These are phyloP conservation scores for Dromius quadrimaculatus DNA, from an alignment of 2,888 invertebrate species.

Conservation along the genomic window DNA sequence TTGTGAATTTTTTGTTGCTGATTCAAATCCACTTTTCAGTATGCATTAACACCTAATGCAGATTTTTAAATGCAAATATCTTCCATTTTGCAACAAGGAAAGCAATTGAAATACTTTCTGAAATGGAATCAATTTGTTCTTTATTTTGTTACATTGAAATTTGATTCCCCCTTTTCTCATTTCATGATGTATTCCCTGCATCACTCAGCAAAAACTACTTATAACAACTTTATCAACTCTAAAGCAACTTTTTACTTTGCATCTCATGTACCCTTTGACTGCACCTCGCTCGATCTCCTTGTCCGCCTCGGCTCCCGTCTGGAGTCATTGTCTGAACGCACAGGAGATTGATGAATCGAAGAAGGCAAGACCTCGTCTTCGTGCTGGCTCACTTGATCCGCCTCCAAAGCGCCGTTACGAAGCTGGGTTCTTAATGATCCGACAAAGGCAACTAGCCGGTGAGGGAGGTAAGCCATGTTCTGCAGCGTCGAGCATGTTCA, in stretches of 20 bases:
- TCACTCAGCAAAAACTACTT: no score
- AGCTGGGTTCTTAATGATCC: slow-evolving; percentile 22
- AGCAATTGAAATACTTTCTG: no score
- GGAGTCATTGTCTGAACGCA: slow-evolving; percentile 41
- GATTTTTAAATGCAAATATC: no score
- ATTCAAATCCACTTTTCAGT: no score
- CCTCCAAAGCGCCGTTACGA: neutral
- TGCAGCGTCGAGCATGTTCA: neutral
- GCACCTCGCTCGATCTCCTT: neutral
- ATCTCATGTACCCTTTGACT: slow-evolving; percentile 18
- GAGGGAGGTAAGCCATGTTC: neutral
- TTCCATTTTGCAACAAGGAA: no score
- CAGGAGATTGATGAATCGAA: slow-evolving; percentile 46
- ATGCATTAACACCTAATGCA: no score
- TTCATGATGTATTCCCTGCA: no score
- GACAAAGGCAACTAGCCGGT: neutral
- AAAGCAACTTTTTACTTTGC: neutral
- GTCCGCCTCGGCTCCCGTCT: slow-evolving; percentile 1
- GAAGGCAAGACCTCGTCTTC: slow-evolving; percentile 14
- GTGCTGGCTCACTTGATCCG: slow-evolving; percentile 20
- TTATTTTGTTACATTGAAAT: no score
- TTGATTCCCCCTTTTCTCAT: no score
- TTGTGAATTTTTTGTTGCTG: no score
- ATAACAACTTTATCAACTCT: neutral
- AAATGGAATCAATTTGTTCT: no score